Base-by-base conservation (phyloP, 2,113 vertebrate species). In the Poeciliopsis turrubarensis region DNA sequence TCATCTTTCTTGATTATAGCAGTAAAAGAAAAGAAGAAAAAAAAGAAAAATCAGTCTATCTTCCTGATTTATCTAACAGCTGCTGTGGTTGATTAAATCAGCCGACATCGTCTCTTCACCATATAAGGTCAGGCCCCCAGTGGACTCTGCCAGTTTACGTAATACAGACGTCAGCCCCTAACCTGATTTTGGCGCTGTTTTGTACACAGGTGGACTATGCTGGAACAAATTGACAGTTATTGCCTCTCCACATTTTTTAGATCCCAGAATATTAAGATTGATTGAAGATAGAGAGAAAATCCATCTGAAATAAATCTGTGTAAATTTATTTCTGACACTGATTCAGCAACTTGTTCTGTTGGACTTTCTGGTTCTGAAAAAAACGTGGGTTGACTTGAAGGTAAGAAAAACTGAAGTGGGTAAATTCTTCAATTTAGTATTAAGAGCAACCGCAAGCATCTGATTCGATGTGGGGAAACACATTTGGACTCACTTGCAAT, bases 1-100 rank as follows among this genome's bases (percentile, higher is more conserved):
- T 89, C 57, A 73, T 86, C 73, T 89, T 81, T 79, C 82, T 80
- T 89, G 82, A 92, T 91, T 89, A 83, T 87, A 78, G 77, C 77
- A 30, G 75, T 44, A 68, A 65, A 65, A 67, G 64, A n/a, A n/a
- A n/a, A n/a, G n/a, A n/a, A n/a, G 29, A 29, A 29, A 61, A 66
- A 72, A 65, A 66, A 0, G 1, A 34, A 10, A 37, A 11, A 30
- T 72, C 30, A 47, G 82, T 92, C 63, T 29, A 81, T 91, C 85
- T 78, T 84, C 51, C n/a, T 86, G 81, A 87, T 84, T 86, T 83
- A 78, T 86, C 80, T 71, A 65, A 9, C 68, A 72, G 73, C 66
- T 73, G 74, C 80, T 70, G 65, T 29, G 73, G 68, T 74, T 90
- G 75, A 78, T 80, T 86, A 85, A 89, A 88, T 92, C 82, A 79